Conservation (phyloP, 2,888 invertebrate species). For the Keiferia lycopersicella region DNA sequence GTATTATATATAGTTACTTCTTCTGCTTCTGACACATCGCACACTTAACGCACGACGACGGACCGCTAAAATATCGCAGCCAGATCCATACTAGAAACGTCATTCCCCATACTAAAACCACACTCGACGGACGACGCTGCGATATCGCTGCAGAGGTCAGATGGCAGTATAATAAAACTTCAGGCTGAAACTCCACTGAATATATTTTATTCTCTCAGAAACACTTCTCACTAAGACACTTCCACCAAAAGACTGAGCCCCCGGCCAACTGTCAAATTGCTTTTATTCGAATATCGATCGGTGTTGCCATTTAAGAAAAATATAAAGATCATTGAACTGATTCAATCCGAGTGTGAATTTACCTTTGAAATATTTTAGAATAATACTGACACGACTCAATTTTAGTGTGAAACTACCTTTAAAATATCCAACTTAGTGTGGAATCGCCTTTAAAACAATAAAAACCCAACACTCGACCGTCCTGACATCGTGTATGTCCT, state of each 20-base stretch:
- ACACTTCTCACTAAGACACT: background rate
- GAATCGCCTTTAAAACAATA: too few species aligned
- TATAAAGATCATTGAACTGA: background rate
- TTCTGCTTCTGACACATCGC: too few species aligned
- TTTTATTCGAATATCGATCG: background rate
- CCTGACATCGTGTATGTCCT: slow-evolving; percentile 22
- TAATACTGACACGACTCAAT: too few species aligned
- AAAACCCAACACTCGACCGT: slow-evolving; percentile 25
- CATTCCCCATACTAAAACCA: too few species aligned
- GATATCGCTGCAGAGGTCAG: too few species aligned
- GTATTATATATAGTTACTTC: too few species aligned
- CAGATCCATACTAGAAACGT: too few species aligned
- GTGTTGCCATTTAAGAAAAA: background rate
- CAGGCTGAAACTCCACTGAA: background rate
- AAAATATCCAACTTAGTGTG: too few species aligned
- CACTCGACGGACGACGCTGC: too few species aligned
- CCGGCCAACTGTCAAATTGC: background rate
- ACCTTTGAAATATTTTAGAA: background rate
- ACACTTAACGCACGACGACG: too few species aligned
- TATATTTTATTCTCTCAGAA: background rate
- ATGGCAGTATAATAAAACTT: background rate
- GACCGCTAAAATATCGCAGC: too few species aligned
- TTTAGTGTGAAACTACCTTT: too few species aligned
- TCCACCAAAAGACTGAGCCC: background rate
- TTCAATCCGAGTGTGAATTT: background rate